phyloP scores from a whole-genome alignment of 2,113 vertebrate genomes.

The Dipodomys merriami region DNA sequence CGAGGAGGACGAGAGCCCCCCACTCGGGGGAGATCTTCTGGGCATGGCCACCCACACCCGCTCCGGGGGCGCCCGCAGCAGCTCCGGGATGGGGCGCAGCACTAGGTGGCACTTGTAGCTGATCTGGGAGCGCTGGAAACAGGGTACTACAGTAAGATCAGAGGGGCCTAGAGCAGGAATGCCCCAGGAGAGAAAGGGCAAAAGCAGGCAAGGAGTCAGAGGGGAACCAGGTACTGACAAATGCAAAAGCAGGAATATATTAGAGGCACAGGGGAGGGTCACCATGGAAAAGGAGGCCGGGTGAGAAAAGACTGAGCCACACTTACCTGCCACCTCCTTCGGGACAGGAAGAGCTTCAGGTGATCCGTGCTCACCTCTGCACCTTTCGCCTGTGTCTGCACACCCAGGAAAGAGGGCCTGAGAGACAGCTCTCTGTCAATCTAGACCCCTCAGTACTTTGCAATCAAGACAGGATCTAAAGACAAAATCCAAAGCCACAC shows the following conservation, averaged over 20 bases:
- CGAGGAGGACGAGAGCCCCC: conserved; percentile 92
- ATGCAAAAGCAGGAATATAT: neutral
- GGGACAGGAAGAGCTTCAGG: conserved; percentile 95
- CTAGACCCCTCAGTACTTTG: neutral
- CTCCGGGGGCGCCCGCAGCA: conserved; percentile 93
- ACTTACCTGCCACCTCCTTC: conserved; percentile 97
- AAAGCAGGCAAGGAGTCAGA: neutral
- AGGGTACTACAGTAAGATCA: conserved; percentile 25
- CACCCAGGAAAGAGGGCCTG: conserved; percentile 51
- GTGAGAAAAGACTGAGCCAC: conserved; percentile 81
- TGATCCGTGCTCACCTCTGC: conserved; percentile 93
- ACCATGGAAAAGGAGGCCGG: conserved; percentile 80
- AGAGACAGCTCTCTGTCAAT: conserved; percentile 7
- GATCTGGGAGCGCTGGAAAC: conserved; percentile 94
- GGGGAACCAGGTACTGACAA: neutral
- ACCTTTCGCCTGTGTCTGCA: conserved; percentile 93
- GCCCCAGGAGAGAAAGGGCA: neutral
- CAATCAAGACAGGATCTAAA: neutral
- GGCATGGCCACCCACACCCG: conserved; percentile 95
- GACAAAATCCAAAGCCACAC: neutral
- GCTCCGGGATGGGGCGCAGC: conserved; percentile 94
- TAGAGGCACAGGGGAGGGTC: conserved; percentile 68
- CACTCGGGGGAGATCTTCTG: conserved; percentile 90
- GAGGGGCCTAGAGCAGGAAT: neutral
- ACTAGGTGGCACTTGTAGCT: conserved; percentile 99